Conservation (phyloP, 2,888 invertebrate genomes). For the Argyra leucocephala region DNA sequence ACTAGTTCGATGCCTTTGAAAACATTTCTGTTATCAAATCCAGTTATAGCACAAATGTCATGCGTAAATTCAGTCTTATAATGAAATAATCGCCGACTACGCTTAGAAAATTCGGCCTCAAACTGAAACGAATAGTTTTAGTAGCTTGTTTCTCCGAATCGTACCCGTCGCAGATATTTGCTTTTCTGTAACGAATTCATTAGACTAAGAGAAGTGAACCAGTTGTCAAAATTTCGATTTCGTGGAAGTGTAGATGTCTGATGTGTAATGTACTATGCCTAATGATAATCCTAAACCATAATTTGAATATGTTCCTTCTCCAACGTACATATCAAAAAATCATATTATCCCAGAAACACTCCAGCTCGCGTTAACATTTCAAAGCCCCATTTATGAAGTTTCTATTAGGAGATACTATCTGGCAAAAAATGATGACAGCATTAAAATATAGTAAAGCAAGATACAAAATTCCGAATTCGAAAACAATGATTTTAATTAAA, state of each 20-base stretch:
- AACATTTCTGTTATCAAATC: conserved; percentile 12
- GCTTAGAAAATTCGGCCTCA: conserved; percentile 14
- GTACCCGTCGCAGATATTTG: conserved; percentile 20
- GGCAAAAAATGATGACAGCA: too few species aligned
- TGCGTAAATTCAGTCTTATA: conserved; percentile 10
- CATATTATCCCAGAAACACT: too few species aligned
- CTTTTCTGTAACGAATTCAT: conserved; percentile 10
- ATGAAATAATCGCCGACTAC: conserved; percentile 8
- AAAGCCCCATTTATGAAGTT: conserved; percentile 8
- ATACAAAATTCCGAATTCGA: too few species aligned
- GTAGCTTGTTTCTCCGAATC: conserved; percentile 20
- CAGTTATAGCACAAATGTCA: conserved; percentile 9
- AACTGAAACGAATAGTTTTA: conserved; percentile 19
- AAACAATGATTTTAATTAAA: too few species aligned
- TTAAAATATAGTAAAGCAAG: too few species aligned
- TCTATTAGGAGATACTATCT: conserved; percentile 5
- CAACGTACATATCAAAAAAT: too few species aligned
- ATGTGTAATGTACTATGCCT: too few species aligned
- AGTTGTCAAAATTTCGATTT: conserved; percentile 7
- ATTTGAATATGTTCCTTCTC: background rate
- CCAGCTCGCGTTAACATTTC: too few species aligned
- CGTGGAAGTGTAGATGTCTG: too few species aligned
- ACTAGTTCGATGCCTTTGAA: conserved; percentile 10
- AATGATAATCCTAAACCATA: background rate
- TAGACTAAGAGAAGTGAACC: conserved; percentile 7